Evolutionary conservation across 2,113 vertebrate genomes (phyloP).

Genomic region (Gobio gobio): DNA sequence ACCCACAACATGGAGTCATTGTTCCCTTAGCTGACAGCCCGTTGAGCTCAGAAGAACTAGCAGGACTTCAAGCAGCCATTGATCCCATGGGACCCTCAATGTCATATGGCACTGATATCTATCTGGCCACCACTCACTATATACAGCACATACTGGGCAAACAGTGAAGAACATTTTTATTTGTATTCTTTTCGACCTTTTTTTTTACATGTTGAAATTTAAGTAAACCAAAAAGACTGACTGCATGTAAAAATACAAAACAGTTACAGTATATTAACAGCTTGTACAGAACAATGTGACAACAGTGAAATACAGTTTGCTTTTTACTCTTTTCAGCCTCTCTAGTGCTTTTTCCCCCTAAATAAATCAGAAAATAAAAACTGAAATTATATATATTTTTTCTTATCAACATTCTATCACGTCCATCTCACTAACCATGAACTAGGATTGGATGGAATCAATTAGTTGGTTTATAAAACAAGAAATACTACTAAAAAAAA

Average conservation of each 20-base stretch:
- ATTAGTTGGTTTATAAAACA: not conserved
- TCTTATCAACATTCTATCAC: too few species aligned
- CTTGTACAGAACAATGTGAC: too few species aligned
- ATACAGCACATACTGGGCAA: slow-evolving; percentile 9
- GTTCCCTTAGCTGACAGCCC: not conserved
- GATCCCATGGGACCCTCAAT: not conserved
- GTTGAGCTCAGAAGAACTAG: not conserved
- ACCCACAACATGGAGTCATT: not conserved
- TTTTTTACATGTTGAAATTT: too few species aligned
- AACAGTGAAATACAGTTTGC: too few species aligned
- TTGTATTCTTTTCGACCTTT: not conserved
- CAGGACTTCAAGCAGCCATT: not conserved
- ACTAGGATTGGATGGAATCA: not conserved
- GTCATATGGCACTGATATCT: not conserved
- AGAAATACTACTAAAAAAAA: not conserved
- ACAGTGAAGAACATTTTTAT: not conserved
- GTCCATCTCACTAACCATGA: not conserved
- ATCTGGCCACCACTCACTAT: not conserved
- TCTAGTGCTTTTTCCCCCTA: too few species aligned
- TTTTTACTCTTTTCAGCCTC: too few species aligned
- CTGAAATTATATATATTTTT: too few species aligned
- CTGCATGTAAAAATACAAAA: too few species aligned
- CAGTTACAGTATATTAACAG: too few species aligned
- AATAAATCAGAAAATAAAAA: too few species aligned
- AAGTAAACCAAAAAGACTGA: too few species aligned